A percentile compares a stretch with the other conserved stretches of the same genome.
phyloP scores from a whole-genome alignment of 2,888 invertebrate species.

The Cephus sareptanus region DNA sequence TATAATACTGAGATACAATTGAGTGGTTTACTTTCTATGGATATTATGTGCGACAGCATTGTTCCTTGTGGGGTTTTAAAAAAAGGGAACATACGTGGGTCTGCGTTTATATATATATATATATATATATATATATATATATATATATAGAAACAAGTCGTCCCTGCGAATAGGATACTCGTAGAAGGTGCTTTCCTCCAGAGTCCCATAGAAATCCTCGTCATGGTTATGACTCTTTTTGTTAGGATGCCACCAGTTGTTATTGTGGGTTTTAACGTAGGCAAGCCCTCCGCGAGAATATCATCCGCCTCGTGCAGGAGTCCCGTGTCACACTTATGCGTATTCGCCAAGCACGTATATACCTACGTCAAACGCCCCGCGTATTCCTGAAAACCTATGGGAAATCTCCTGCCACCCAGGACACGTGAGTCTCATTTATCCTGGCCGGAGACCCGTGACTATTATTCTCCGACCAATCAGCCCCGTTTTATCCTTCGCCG shows the following conservation, averaged over 20 bases:
- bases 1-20: not conserved
- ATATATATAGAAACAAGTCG: not conserved
- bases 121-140: not conserved
- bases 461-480: conserved; percentile 47
- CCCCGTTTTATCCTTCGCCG: not conserved
- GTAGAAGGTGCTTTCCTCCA: not conserved
- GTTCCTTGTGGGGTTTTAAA: not conserved
- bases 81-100: not conserved
- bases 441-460: conserved; percentile 39
- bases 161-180: not conserved
- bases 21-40: not conserved
- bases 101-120: not conserved
- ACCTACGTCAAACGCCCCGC: conserved; percentile 45
- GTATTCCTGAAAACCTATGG: conserved; percentile 60
- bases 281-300: not conserved
- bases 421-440: conserved; percentile 59
- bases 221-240: not conserved
- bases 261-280: not conserved
- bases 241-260: not conserved
- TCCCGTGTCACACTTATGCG: conserved; percentile 24
- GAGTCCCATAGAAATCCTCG: not conserved
- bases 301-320: not conserved
- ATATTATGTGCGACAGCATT: not conserved
- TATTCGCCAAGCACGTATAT: not conserved
- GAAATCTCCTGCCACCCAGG: conserved; percentile 57